Conservation (phyloP, 1,140 invertebrate species). For the Microplitis mediator region DNA sequence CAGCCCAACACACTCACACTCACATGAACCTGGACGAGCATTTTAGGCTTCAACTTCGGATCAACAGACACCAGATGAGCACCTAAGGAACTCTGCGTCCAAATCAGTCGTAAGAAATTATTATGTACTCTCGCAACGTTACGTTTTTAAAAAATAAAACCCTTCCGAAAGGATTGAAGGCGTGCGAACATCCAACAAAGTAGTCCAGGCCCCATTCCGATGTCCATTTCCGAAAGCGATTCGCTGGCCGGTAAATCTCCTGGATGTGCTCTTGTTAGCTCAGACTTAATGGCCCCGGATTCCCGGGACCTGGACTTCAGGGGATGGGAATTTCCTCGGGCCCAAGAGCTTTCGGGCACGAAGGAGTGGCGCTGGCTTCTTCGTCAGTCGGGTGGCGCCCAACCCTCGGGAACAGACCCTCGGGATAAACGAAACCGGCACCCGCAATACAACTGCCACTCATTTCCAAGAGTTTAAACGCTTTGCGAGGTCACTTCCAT, state of each 20-base stretch:
- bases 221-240: not conserved
- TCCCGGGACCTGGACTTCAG: no score
- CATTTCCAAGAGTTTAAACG: slow-evolving; percentile 32
- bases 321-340: not conserved
- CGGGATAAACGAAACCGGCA: not conserved
- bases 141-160: no score
- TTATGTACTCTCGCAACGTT: no score
- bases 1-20: slow-evolving; percentile 28
- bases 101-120: no score
- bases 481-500: slow-evolving; percentile 60
- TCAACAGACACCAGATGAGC: not conserved
- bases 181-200: not conserved
- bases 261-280: no score
- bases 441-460: slow-evolving; percentile 21
- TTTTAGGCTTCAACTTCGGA: not conserved
- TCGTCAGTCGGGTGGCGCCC: slow-evolving; percentile 19
- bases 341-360: slow-evolving; percentile 21
- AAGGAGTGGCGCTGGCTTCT: slow-evolving; percentile 10
- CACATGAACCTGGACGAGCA: slow-evolving; percentile 34
- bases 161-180: no score
- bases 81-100: not conserved
- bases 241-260: no score
- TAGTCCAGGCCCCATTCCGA: not conserved
- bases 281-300: no score
- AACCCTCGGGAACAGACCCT: slow-evolving; percentile 3